These are phyloP conservation scores for Limnephilus lunatus DNA, from an alignment of 2,888 invertebrate genomes.

Conservation along the genomic window DNA sequence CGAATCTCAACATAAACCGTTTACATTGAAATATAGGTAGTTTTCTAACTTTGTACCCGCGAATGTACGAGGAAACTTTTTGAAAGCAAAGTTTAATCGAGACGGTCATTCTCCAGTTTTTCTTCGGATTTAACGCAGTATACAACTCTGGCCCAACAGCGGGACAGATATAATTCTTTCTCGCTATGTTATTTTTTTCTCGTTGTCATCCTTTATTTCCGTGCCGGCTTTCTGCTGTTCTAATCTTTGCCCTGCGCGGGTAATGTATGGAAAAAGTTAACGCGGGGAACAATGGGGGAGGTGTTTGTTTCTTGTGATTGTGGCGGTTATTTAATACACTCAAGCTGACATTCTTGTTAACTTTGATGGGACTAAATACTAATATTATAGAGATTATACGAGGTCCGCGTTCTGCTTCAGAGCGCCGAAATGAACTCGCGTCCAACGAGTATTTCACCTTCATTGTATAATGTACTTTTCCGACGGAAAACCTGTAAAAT, in stretches of 20 bases:
- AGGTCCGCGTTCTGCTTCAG: neutral
- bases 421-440: neutral
- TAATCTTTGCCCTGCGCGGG: constrained; percentile 40
- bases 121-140: constrained; percentile 47
- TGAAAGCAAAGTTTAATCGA: constrained; percentile 63
- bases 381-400: neutral
- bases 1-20: constrained; percentile 35
- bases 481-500: neutral
- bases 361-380: constrained; percentile 10
- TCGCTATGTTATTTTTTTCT: constrained; percentile 40
- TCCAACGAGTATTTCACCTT: neutral
- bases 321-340: constrained; percentile 37
- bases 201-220: constrained; percentile 47
- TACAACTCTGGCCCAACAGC: constrained; percentile 21
- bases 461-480: neutral
- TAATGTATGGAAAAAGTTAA: constrained; percentile 49
- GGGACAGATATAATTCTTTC: constrained; percentile 51
- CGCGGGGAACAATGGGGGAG: constrained; percentile 44
- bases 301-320: constrained; percentile 33
- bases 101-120: constrained; percentile 61
- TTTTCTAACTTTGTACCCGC: constrained; percentile 28
- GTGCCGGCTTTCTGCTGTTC: constrained; percentile 28
- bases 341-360: constrained; percentile 22
- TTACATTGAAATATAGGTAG: constrained; percentile 29
- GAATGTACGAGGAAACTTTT: constrained; percentile 53